Conservation (phyloP, 2,888 invertebrate genomes). For the Sinelater perroti region DNA sequence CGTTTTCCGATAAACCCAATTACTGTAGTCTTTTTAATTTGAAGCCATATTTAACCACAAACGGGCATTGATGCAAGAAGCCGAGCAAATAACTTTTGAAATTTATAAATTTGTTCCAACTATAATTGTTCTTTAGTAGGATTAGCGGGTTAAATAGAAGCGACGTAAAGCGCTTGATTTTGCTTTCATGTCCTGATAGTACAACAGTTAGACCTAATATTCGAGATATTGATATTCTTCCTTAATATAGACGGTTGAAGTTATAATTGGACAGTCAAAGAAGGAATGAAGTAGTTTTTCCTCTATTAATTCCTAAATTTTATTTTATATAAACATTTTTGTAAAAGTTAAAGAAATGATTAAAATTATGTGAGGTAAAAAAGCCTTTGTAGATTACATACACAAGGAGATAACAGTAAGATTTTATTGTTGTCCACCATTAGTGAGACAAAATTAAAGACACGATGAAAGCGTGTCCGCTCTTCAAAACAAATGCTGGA, state of each 20-base stretch:
- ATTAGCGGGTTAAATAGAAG: neutral
- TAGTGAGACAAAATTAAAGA: conserved; percentile 8
- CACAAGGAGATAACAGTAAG: conserved; percentile 7
- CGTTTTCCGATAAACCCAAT: no score
- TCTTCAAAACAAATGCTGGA: no score
- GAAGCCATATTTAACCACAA: neutral
- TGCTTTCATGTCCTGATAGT: neutral
- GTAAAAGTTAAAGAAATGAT: no score
- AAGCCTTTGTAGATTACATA: conserved; percentile 7
- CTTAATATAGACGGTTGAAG: neutral
- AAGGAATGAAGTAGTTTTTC: no score
- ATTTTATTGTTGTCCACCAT: conserved; percentile 13
- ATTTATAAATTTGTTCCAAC: neutral
- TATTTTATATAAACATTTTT: no score
- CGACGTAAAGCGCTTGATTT: conserved; percentile 4
- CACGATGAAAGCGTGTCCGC: neutral
- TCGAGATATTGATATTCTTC: neutral
- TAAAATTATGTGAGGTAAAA: no score
- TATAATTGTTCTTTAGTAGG: no score
- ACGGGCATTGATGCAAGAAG: neutral
- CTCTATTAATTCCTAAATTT: no score
- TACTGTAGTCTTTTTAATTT: no score
- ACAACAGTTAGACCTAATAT: conserved; percentile 1
- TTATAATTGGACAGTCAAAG: no score
- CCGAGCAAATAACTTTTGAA: neutral